phyloP scores from a whole-genome alignment of 2,888 invertebrate genomes.

The Andricus curvator region DNA sequence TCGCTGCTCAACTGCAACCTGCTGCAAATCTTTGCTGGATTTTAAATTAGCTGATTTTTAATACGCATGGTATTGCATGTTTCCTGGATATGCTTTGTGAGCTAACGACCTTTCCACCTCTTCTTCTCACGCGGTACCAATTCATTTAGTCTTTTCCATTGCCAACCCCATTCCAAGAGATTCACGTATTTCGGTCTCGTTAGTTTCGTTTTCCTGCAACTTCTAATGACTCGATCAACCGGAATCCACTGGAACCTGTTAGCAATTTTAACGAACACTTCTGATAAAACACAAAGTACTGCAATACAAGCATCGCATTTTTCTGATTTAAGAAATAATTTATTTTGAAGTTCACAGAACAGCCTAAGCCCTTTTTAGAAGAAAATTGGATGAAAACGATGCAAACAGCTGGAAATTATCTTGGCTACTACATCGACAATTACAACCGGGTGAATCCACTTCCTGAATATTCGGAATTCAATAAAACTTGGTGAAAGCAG shows the following conservation, averaged over 20 bases:
- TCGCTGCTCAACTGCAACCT: too few species aligned
- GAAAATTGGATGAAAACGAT: too few species aligned
- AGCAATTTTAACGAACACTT: background rate
- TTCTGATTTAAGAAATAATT: too few species aligned
- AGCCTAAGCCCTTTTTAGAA: too few species aligned
- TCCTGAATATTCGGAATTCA: too few species aligned
- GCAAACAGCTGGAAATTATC: too few species aligned
- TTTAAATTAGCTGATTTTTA: background rate
- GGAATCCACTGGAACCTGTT: background rate
- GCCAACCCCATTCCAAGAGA: background rate
- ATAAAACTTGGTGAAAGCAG: too few species aligned
- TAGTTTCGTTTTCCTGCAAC: background rate
- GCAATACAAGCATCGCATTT: background rate
- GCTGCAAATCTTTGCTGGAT: background rate
- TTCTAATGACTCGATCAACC: constrained; percentile 12
- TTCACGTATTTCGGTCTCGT: background rate
- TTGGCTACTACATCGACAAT: too few species aligned
- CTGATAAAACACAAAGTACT: background rate
- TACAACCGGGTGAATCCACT: too few species aligned
- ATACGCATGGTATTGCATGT: background rate
- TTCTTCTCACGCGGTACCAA: background rate
- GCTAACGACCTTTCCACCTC: background rate
- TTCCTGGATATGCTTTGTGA: background rate
- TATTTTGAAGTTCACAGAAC: too few species aligned
- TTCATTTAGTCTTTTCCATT: background rate